Base-by-base conservation (phyloP, 2,888 invertebrate species). In the Acronicta alni region DNA sequence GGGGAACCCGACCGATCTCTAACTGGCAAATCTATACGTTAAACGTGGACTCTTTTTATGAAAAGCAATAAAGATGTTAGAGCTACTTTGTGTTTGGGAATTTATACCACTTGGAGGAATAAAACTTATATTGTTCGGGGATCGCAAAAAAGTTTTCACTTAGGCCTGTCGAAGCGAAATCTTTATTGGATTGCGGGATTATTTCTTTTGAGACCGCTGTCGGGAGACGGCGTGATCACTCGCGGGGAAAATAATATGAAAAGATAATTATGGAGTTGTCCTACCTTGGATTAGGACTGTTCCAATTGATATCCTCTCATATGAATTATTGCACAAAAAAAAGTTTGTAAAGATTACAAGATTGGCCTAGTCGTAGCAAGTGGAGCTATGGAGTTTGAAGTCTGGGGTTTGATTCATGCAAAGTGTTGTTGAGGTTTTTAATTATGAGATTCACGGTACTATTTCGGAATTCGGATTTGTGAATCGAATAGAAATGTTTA, bases 11-110 rank as follows among this genome's bases (percentile, higher is more conserved):
- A 83, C 75, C 80, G 81, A 87, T 85, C 85, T 84, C 80, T 82
- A 86, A 85, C 85, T 85, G 84, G 85, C 75, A 84, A 88, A 89
- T 87, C 87, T 89, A 89, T 90, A 88, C 87, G 87, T 88, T 88
- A 86, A 89, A 85, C 84, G 85, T 63, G 79, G 87, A 85, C 86
- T 89, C 91, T 90, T 89, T 90, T 91, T 93, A 93, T 93, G 91
- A 93, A 93, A 93, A 91, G 89, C 92, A 90, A 93, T 93, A 93
- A 93, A 92, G 90, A 91, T 90, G 92, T 91, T 91, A 89, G 87
- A 89, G 90, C 90, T 92, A 93, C 92, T 93, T 93, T 93, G 93
- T 93, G 90, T 92, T 91, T 88, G 92, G 85, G 87, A 93, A 92
- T 93, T 93, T 93, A 93, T 93, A 89, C 92, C 90, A 90, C 89